Percentiles rank a stretch among this genome's conserved stretches.
Conservation (phyloP, 2,797 vertebrate species). For the Phrynocephalus forsythii region DNA sequence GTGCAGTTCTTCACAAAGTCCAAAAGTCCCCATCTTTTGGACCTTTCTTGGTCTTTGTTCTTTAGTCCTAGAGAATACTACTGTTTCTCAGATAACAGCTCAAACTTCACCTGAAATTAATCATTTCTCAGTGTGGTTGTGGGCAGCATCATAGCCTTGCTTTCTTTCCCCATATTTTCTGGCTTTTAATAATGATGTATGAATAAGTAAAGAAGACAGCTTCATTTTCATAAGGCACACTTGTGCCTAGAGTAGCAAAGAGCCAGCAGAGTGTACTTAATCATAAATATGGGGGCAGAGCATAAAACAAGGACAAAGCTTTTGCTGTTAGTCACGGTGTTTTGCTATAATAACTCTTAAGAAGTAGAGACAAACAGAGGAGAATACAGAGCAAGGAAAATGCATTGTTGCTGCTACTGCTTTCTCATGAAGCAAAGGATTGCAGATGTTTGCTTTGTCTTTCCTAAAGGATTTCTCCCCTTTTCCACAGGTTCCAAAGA, state of each 20-base stretch:
- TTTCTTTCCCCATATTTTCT: constrained; percentile 58
- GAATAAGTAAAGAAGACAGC: constrained; percentile 74
- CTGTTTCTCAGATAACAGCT: not conserved
- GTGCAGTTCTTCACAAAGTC: constrained; percentile 26
- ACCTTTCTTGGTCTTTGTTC: constrained; percentile 14
- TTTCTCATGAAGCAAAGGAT: constrained; percentile 35
- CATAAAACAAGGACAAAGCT: constrained; percentile 69
- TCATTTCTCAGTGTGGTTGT: constrained; percentile 48
- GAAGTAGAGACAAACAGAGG: constrained; percentile 33
- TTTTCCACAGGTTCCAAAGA: constrained; percentile 4
- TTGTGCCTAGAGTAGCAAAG: constrained; percentile 70
- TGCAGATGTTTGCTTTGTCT: constrained; percentile 10
- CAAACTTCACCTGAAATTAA: constrained; percentile 41
- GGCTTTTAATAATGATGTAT: constrained; percentile 75
- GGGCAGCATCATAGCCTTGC: constrained; percentile 52
- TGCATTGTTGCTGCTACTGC: not conserved
- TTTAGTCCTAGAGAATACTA: not conserved
- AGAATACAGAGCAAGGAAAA: constrained; percentile 42
- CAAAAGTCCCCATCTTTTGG: constrained; percentile 42
- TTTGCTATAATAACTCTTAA: constrained; percentile 68
- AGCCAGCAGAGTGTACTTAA: constrained; percentile 62
- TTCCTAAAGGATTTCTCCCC: constrained; percentile 7
- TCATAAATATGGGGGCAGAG: constrained; percentile 68
- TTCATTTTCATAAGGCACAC: constrained; percentile 78
- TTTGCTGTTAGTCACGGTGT: constrained; percentile 66